Percentiles rank a stretch among this genome's conserved stretches.
Conservation (phyloP, 2,888 invertebrate genomes). For the Dorcus parallelipipedus region DNA sequence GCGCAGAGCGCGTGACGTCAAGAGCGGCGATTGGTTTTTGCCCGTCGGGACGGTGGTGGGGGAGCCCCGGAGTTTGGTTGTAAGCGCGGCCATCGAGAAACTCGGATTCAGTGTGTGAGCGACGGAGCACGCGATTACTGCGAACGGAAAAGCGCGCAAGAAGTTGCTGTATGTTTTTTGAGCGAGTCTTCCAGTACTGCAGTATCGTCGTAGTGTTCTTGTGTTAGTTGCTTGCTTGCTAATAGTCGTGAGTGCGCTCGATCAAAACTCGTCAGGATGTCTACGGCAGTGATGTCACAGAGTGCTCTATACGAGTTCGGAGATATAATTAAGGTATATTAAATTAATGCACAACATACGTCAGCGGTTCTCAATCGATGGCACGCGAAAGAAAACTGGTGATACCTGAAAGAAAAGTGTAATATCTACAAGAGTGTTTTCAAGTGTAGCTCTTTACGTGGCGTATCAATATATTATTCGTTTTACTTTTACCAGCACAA, state of each 20-base stretch:
- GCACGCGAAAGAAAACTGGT: too few species aligned
- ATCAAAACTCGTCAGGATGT: constrained; percentile 54
- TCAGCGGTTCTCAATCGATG: too few species aligned
- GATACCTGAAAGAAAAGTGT: too few species aligned
- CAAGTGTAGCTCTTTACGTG: too few species aligned
- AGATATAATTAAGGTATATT: constrained; percentile 68
- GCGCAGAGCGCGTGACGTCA: constrained; percentile 5
- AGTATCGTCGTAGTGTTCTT: constrained; percentile 41
- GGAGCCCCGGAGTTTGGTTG: constrained; percentile 20
- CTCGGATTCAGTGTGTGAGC: constrained; percentile 58
- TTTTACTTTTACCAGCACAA: too few species aligned
- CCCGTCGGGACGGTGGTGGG: constrained; percentile 17
- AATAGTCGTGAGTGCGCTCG: background rate
- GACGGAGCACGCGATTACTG: constrained; percentile 51
- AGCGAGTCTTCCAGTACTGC: constrained; percentile 47
- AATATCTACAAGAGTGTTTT: too few species aligned
- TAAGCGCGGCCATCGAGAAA: constrained; percentile 30
- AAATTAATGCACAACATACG: too few species aligned
- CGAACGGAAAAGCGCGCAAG: constrained; percentile 57
- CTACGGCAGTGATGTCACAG: constrained; percentile 75
- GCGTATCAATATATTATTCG: too few species aligned
- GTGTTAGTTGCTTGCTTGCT: background rate
- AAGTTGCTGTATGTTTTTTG: constrained; percentile 55
- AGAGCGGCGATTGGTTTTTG: constrained; percentile 14
- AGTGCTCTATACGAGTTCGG: constrained; percentile 73